Evolutionary conservation across 2,113 vertebrate genomes (phyloP).

Genomic region (Capreolus pygargus): DNA sequence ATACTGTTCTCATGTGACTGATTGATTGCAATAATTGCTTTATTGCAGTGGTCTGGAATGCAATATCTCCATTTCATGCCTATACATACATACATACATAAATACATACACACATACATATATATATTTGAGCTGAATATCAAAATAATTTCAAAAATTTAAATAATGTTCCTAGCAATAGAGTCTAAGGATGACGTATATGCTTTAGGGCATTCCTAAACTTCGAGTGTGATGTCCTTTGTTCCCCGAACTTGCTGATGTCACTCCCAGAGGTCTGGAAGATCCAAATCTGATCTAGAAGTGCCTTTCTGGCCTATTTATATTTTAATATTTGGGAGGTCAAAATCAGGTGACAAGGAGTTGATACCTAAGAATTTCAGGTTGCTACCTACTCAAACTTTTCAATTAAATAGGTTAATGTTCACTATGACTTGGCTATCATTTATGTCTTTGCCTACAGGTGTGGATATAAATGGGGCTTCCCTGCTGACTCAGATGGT

Average conservation of each 20-base stretch:
- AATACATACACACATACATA: neutral
- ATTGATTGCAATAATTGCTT: neutral
- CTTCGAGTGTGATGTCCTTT: neutral
- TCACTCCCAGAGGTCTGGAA: neutral
- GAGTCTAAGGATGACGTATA: neutral
- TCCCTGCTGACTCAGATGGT: neutral
- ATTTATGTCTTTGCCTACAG: neutral
- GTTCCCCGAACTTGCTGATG: neutral
- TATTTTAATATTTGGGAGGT: slow-evolving; percentile 13
- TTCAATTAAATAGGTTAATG: neutral
- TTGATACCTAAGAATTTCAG: neutral
- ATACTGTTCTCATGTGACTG: neutral
- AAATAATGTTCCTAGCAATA: neutral
- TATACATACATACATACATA: neutral
- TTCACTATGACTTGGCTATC: neutral
- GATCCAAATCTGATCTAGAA: neutral
- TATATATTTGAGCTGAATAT: neutral
- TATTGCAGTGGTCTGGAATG: neutral
- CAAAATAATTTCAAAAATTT: neutral
- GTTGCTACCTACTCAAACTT: neutral
- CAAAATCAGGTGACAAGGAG: neutral
- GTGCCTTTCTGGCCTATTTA: neutral
- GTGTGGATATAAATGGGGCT: neutral
- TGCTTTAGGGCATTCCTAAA: neutral
- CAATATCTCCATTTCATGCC: neutral